These are phyloP conservation scores for Loripinus fragilis DNA, from an alignment of 2,888 invertebrate genomes.

Conservation along the genomic window DNA sequence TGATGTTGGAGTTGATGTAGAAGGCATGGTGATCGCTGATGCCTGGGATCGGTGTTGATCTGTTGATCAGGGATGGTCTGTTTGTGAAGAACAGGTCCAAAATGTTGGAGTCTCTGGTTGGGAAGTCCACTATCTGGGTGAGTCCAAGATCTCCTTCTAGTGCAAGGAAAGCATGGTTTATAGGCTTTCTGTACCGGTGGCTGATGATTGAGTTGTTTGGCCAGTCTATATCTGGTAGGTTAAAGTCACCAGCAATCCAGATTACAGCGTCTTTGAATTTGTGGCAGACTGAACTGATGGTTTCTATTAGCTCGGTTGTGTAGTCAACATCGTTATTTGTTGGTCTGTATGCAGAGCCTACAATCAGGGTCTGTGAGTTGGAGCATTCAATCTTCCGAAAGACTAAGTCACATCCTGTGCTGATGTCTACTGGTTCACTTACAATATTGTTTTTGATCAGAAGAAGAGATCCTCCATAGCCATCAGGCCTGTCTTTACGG, in stretches of 20 bases:
- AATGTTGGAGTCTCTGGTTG: constrained; percentile 20
- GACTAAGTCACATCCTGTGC: constrained; percentile 11
- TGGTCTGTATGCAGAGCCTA: constrained; percentile 32
- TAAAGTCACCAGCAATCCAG: constrained; percentile 40
- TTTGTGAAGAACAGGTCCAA: constrained; percentile 22
- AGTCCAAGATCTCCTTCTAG: constrained; percentile 25
- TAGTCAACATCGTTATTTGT: constrained; percentile 25
- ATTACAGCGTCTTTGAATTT: constrained; percentile 23
- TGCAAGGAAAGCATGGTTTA: constrained; percentile 27
- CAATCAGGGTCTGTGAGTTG: constrained; percentile 18
- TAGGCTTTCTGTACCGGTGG: constrained; percentile 28
- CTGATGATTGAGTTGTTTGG: constrained; percentile 28
- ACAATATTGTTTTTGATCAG: constrained; percentile 18
- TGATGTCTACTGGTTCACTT: constrained; percentile 15
- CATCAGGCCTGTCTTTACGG: constrained; percentile 32
- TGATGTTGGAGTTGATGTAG: constrained; percentile 21
- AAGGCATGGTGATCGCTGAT: constrained; percentile 38
- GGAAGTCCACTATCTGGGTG: constrained; percentile 21
- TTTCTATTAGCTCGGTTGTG: background rate
- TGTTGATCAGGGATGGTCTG: constrained; percentile 26
- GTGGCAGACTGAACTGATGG: background rate
- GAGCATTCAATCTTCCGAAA: constrained; percentile 25
- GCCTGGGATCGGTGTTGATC: constrained; percentile 23
- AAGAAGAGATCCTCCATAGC: constrained; percentile 26
- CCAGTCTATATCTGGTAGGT: constrained; percentile 39